Evolutionary conservation across 2,113 vertebrate species (phyloP), one percentile per base, ranked within the genome.

Genomic region (Argyrosomus japonicus): DNA sequence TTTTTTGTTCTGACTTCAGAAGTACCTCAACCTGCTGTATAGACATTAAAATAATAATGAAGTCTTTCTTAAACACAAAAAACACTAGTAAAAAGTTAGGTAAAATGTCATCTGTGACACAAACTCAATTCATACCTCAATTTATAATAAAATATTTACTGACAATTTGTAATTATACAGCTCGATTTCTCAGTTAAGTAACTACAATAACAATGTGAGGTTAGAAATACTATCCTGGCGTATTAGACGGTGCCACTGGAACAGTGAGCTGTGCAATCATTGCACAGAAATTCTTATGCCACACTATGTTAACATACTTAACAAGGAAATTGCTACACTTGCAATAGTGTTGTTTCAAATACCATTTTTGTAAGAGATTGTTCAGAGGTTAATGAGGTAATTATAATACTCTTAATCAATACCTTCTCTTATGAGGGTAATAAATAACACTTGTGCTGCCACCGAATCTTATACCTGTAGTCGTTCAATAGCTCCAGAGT

Each of bases 331-430:
- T 79, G 69, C 71, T 19, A 70, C 45, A 82, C 18, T 53, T 61
- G 14, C 79, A 54, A 51, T 29, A 13, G 21, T 2, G 8, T 12
- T 54, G 68, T 85, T 89, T 80, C 23, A 80, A 86, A 89, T 72
- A 9, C 4, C 63, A 51, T 61, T 77, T 71, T 45, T 27, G 71
- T 57, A 19, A 65, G 7, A 40, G 36, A 32, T 2, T 40, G 36
- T 67, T 50, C 18, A 5, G 8, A 36, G 10, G 76, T 87, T 75
- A 91, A 82, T 80, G 58, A 61, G 57, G 60, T 57, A 19, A 29
- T 58, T 75, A 14, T 60, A 72, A 36, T 53, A 67, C 62, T 73
- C 53, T 76, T 77, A 86, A 88, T 91, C 87, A 69, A 80, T 77
- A 64, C 48, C 25, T 50, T 58, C 25, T 78, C 19, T 69, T 69